A percentile compares a stretch with the other conserved stretches of the same genome.
phyloP scores from a whole-genome alignment of 2,888 invertebrate species.

The Argynnis bischoffii region DNA sequence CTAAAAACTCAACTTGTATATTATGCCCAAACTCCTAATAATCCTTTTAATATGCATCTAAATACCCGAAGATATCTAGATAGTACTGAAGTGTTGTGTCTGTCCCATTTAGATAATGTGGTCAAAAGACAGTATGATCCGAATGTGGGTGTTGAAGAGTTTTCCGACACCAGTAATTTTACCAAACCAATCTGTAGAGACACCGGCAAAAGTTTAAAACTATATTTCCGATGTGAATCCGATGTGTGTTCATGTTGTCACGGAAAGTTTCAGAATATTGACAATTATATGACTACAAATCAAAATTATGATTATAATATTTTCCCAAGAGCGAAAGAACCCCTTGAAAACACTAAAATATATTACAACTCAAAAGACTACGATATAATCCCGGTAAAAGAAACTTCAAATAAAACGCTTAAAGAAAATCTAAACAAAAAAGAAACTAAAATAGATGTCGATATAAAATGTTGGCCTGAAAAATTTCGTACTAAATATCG shows the following conservation, averaged over 20 bases:
- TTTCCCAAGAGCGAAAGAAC: constrained; percentile 32
- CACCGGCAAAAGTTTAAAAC: constrained; percentile 22
- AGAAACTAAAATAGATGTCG: constrained; percentile 41
- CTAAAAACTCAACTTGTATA: constrained; percentile 52
- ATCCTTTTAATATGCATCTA: constrained; percentile 43
- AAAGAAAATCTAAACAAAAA: constrained; percentile 46
- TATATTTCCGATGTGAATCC: constrained; percentile 44
- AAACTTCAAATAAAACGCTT: constrained; percentile 49
- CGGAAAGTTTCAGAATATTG: constrained; percentile 60
- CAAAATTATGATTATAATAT: constrained; percentile 30
- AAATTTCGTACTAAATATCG: constrained; percentile 45
- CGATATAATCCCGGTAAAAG: constrained; percentile 68
- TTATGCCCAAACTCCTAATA: constrained; percentile 48
- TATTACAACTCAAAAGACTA: constrained; percentile 67
- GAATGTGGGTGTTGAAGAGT: constrained; percentile 45
- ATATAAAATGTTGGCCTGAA: constrained; percentile 49
- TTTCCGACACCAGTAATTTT: constrained; percentile 56
- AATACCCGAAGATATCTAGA: neutral
- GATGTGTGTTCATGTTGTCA: constrained; percentile 65
- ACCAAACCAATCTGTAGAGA: constrained; percentile 66
- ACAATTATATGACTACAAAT: constrained; percentile 46
- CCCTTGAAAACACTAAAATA: constrained; percentile 42
- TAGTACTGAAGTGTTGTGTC: constrained; percentile 22
- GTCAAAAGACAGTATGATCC: constrained; percentile 59
- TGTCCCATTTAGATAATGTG: constrained; percentile 51